A percentile compares a stretch with the other conserved stretches of the same genome.
Evolutionary conservation across 2,797 vertebrate genomes (phyloP).

Genomic region (Pelodytes ibericus): DNA sequence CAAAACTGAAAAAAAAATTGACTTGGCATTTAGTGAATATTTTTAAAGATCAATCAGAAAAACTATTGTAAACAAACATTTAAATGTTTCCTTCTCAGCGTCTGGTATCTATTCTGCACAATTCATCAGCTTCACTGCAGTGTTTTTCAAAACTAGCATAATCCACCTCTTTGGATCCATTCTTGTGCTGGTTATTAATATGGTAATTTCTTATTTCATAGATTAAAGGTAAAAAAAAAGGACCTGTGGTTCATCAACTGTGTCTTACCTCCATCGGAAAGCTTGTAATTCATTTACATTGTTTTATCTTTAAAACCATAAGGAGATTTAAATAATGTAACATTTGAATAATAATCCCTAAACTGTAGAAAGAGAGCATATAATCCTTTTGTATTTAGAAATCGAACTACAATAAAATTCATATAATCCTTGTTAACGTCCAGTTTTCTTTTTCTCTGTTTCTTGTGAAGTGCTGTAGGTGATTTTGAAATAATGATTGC

Average conservation of each 20-base stretch:
- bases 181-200: slow-evolving; percentile 7
- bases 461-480: slow-evolving; percentile 21
- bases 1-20: too few relatives aligned
- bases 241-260: slow-evolving; percentile 14
- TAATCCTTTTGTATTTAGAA: slow-evolving; percentile 26
- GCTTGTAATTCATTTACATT: slow-evolving; percentile 11
- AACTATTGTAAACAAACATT: not conserved
- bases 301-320: slow-evolving; percentile 25
- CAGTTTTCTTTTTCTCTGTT: not conserved
- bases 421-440: slow-evolving; percentile 17
- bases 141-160: not conserved
- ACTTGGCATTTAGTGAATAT: too few relatives aligned
- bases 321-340: slow-evolving; percentile 21
- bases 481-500: slow-evolving; percentile 34
- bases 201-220: slow-evolving; percentile 16
- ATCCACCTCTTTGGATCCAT: slow-evolving; percentile 11
- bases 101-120: not conserved
- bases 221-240: slow-evolving; percentile 16
- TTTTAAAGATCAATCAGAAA: too few relatives aligned
- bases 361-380: slow-evolving; percentile 18
- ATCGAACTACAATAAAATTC: slow-evolving; percentile 4
- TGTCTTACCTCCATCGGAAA: slow-evolving; percentile 6
- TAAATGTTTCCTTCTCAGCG: not conserved
- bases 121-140: not conserved
- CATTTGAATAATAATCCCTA: slow-evolving; percentile 24